Evolutionary conservation across 2,888 invertebrate species (phyloP), one percentile per base, ranked within the genome.

Genomic region (Brachyptera putata): DNA sequence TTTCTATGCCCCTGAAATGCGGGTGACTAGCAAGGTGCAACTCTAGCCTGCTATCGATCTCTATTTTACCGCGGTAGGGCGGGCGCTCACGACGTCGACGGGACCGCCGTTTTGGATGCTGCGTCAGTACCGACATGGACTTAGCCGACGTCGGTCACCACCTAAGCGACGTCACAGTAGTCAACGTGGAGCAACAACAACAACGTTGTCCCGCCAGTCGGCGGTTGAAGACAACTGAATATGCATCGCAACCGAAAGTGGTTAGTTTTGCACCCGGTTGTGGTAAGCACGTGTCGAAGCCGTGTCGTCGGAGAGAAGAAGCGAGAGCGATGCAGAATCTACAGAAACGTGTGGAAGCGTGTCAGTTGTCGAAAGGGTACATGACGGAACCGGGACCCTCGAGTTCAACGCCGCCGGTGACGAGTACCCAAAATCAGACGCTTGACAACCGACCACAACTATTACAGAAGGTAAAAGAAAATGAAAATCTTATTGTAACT

Each of bases 261-360:
- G 63, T 64, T 5, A 64, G 63, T 46, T 63, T 64, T 36, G 64
- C 64, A 3, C 64, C 64, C 13, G 64, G 72, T 50, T 71, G 74
- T 30, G 72, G 73, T 18, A 72, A 72, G 11, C 70, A 73, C 68
- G 82, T 83, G 68, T 84, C 84, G 66, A 57, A 49, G 18, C 87
- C 87, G 43, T 81, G 84, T 63, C 77, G 82, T 63, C 77, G 76
- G 64, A 78, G 86, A 36, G 87, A 89, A 72, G 88, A 88, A 74
- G 82, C 85, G 63, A 78, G 78, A 53, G 84, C 85, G 37, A 77
- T 88, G 69, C 84, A 85, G 68, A 87, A 87, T 73, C 77, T 89
- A 60, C 77, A 85, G 67, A 83, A 83, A 72, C 82, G 86, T 68
- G 84, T 87, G 49, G 79, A 79, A 67, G 77, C 78, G 65, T 76